phyloP scores from a whole-genome alignment of 2,888 invertebrate species.

The Pristionchus japonicus region DNA sequence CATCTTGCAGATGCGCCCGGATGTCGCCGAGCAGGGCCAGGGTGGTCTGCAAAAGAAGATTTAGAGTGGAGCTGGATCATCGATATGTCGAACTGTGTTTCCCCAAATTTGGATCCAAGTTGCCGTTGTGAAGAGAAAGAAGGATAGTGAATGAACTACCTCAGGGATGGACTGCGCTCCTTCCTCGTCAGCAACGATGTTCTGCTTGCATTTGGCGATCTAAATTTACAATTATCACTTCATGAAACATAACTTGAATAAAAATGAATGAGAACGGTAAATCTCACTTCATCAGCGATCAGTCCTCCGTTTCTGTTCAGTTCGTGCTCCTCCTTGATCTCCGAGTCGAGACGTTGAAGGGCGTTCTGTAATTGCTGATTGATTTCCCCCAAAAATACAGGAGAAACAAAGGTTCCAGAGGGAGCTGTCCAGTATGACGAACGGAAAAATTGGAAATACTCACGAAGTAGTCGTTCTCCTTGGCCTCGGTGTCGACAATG shows the following conservation, averaged over 20 bases:
- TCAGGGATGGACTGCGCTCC: constrained; percentile 15
- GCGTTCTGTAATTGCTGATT: constrained; percentile 53
- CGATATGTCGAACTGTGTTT: neutral
- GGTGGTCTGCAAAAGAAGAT: constrained; percentile 38
- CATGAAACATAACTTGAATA: no score
- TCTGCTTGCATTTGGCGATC: constrained; percentile 41
- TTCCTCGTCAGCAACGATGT: constrained; percentile 11
- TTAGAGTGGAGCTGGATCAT: no score
- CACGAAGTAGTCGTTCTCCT: constrained; percentile 26
- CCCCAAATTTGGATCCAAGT: neutral
- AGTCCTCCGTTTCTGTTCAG: constrained; percentile 53
- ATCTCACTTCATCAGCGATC: constrained; percentile 48
- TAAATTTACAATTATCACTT: neutral
- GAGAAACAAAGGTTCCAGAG: neutral
- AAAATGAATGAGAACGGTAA: no score
- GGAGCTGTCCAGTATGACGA: no score
- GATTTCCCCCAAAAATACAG: neutral
- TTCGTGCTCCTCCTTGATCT: constrained; percentile 60
- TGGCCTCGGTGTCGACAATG: constrained; percentile 25
- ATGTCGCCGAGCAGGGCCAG: constrained; percentile 41
- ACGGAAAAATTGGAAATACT: neutral
- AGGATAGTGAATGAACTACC: neutral
- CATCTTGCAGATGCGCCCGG: constrained; percentile 26
- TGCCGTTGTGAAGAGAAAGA: neutral
- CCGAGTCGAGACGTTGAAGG: constrained; percentile 58